Conservation (phyloP, 2,888 invertebrate species). For the Drosophila austrosaltans region DNA sequence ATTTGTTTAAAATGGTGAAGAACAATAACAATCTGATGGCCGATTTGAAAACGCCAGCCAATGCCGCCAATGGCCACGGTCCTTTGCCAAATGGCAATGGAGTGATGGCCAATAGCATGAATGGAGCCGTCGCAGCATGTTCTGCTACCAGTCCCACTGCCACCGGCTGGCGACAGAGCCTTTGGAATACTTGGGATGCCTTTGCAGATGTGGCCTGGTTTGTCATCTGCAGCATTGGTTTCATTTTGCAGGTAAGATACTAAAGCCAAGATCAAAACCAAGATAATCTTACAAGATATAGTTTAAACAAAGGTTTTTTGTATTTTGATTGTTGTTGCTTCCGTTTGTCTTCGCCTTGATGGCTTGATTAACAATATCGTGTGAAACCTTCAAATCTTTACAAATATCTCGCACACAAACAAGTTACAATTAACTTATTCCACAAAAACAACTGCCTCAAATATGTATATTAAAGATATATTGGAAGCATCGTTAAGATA, state of each 20-base stretch:
- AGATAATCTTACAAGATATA: background rate
- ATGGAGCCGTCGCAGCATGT: background rate
- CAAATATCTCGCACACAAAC: constrained; percentile 27
- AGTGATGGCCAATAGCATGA: constrained; percentile 13
- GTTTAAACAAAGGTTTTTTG: background rate
- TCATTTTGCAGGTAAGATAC: constrained; percentile 77
- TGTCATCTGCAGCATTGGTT: constrained; percentile 81
- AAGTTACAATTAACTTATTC: constrained; percentile 42
- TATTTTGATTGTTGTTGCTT: constrained; percentile 25
- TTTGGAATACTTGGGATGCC: constrained; percentile 75
- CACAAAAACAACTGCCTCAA: constrained; percentile 35
- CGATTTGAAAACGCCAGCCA: constrained; percentile 31
- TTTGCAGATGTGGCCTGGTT: constrained; percentile 80
- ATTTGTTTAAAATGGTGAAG: constrained; percentile 66
- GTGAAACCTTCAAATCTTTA: constrained; percentile 37
- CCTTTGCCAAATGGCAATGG: constrained; percentile 52
- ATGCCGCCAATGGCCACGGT: constrained; percentile 30
- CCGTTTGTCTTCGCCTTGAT: constrained; percentile 40
- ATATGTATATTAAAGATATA: background rate
- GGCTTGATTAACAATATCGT: constrained; percentile 45
- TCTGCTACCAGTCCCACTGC: constrained; percentile 11
- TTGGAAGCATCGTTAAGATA: background rate
- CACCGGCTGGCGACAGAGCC: constrained; percentile 44
- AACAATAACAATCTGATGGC: constrained; percentile 70
- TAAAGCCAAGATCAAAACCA: constrained; percentile 14